Evolutionary conservation across 2,888 invertebrate species (phyloP), one percentile per base, ranked within the genome.

Genomic region (Cataglyphis rosenhaueri): DNA sequence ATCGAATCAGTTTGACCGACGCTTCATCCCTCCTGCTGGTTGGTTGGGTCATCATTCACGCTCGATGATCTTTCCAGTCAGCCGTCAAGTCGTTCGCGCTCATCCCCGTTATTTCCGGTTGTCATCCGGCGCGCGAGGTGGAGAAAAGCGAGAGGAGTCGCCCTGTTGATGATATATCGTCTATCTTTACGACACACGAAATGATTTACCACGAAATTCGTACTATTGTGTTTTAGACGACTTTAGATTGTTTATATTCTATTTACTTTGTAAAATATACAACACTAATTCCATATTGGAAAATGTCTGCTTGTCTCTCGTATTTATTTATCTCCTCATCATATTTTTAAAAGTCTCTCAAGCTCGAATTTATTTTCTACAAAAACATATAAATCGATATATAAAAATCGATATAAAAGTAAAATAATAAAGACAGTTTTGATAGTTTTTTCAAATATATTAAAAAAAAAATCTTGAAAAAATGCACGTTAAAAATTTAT

Each of bases 191-290:
- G 65, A 89, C 84, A 90, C 87, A 89, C 88, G 74, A 87, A 90
- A 90, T 90, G 84, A 92, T 94, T 94, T 92, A 92, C 89, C 91
- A 90, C 91, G 87, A 92, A 91, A 92, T 92, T 92, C 91, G 91
- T 93, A 93, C 92, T 92, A 92, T 94, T 94, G 92, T 91, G 93
- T 94, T 94, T 93, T 92, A 92, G 94, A 93, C 91, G 90, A 94
- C 91, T 91, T 92, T 93, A 92, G 93, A 93, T 94, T 94, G 93
- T 94, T 94, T 94, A 93, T 94, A 94, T 94, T 94, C 92, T 92
- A 93, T 93, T 94, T 93, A 94, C 93, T 94, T 94, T 94, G 93
- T 94, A 94, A 93, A 94, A 94, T 94, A 94, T 94, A 94, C 93
- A 93, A 92, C 90, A 93, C 89, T 90, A 86, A 90, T 90, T 90